Base-by-base conservation (phyloP, 2,888 invertebrate species). In the Napeogenes sylphis region DNA sequence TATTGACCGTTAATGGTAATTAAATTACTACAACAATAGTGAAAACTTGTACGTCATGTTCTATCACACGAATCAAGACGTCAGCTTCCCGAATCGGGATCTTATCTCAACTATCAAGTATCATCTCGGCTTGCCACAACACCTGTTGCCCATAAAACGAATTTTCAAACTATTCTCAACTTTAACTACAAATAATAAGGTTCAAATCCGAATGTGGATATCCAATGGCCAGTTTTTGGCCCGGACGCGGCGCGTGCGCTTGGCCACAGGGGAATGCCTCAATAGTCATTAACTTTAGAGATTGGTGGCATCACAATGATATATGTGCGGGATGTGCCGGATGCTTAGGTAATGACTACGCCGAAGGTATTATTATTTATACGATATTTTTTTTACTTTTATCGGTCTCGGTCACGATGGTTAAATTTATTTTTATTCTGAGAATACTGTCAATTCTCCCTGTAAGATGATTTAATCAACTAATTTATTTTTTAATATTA, bases 271-370 rank as follows among this genome's bases (percentile, higher is more conserved):
- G 82, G 81, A 82, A 83, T 85, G 85, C 85, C 86, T 85, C 83
- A 81, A 82, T 79, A 81, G 81, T 86, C 87, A 87, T 89, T 88
- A 88, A 85, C 79, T 87, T 86, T 87, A 83, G 83, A 79, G 78
- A 79, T 82, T 77, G 82, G 78, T 79, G 78, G 79, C 78, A 78
- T 76, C 76, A 74, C 77, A 79, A 84, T 86, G 84, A 85, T 86
- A 81, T 83, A 87, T 84, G 81, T 75, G 73, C 75, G 78, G 82
- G 82, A 81, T 79, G 79, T 79, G 83, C 85, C 84, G 83, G 82
- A 85, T 83, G 84, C 84, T 82, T 80, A 78, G 77, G 73, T 87
- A 87, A 88, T 88, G 81, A 83, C 82, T 75, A 70, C 71, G 74
- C 66, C 63, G 61, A 64, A 67, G 66, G 66, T 65, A 68, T 72